phyloP scores from a whole-genome alignment of 2,113 vertebrate genomes.

The Alectura lathami region DNA sequence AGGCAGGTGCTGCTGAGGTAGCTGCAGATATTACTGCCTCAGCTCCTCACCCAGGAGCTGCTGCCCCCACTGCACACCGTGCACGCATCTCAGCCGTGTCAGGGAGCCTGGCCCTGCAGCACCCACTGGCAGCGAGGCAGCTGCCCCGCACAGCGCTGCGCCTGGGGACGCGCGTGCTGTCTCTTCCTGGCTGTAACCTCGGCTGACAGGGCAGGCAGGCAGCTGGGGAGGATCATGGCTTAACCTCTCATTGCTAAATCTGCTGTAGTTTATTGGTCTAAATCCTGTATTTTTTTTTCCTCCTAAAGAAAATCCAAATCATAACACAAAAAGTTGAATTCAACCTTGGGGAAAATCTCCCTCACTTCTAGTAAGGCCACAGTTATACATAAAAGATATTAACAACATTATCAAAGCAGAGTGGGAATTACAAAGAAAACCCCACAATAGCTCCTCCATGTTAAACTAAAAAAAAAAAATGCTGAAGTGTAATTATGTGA shows the following conservation, averaged over 20 bases:
- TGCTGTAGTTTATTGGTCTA: background rate
- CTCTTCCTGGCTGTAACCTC: background rate
- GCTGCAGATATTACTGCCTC: background rate
- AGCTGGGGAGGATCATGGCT: background rate
- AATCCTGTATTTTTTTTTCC: background rate
- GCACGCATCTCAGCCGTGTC: rapidly evolving
- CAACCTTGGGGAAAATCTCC: background rate
- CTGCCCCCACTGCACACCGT: rapidly evolving
- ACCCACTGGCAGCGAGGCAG: background rate
- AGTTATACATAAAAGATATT: background rate
- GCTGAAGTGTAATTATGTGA: background rate
- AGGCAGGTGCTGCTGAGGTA: background rate
- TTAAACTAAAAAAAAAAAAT: background rate
- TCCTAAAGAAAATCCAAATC: background rate
- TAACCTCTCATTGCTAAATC: background rate
- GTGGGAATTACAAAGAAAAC: background rate
- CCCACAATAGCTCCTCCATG: background rate
- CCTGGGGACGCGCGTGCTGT: background rate
- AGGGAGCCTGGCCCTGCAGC: background rate
- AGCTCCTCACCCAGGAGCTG: background rate
- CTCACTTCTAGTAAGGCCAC: background rate
- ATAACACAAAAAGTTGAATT: background rate
- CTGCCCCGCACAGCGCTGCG: background rate
- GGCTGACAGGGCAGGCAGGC: background rate
- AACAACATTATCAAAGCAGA: background rate